Evolutionary conservation across 2,888 invertebrate genomes (phyloP), one percentile per base, ranked within the genome.

Genomic region (Polyploca ridens): DNA sequence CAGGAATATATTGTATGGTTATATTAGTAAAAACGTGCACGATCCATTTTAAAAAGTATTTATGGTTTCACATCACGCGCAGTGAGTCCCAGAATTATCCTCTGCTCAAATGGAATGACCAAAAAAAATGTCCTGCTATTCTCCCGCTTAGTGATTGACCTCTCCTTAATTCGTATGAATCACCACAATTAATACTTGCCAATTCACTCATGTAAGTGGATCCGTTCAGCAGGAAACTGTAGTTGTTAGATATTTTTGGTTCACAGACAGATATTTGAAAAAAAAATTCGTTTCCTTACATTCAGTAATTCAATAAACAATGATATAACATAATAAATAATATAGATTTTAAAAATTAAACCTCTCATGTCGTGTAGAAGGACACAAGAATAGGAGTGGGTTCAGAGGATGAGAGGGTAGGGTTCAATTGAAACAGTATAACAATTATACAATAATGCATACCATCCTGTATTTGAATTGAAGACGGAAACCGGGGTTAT

Each of bases 71-170:
- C 82, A 81, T 85, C 83, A 85, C 80, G 16, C 59, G 2, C 11
- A 13, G 5, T 73, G 68, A 63, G 67, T 72, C 68, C 76, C 73
- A 74, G 73, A 77, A 74, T 73, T 73, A 70, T 73, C 78, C 72
- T 69, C 62, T 64, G 49, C 60, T 64, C 62, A 58, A 63, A 62
- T 76, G 69, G 63, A 63, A 63, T 68, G 67, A 68, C 65, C 70
- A 67, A 76, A 73, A 76, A 77, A 75, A 75, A 69, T 54, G 54
- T 66, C 73, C 69, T 63, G 65, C 68, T 71, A 69, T 73, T 72
- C 70, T 72, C 72, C 77, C 70, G 66, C 74, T 74, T 78, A 76
- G 74, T 87, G 87, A 87, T 75, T 87, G 86, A 87, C 67, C 74
- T 70, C 67, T 74, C 71, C 75, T 76, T 72, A 73, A 75, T 77